Percentiles rank a stretch among this genome's conserved stretches.
Conservation (phyloP, 2,797 vertebrate genomes). For the Etheostoma nigrum region DNA sequence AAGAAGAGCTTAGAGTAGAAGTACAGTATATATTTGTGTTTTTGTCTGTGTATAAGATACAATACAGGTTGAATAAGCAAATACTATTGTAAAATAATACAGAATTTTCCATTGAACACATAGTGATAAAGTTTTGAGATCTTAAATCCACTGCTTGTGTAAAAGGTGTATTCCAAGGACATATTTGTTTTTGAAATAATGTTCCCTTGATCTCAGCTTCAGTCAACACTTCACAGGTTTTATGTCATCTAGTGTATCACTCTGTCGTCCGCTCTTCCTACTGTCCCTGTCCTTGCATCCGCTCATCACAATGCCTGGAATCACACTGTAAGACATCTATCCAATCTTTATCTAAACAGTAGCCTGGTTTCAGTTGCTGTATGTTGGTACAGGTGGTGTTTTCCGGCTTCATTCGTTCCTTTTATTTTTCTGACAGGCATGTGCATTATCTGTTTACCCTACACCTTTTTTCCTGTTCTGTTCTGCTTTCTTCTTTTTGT, state of each 20-base stretch:
- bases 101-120: background rate
- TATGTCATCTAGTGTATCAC: background rate
- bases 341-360: background rate
- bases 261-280: constrained; percentile 1
- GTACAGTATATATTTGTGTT: background rate
- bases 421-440: background rate
- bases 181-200: constrained; percentile 4
- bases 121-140: background rate
- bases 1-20: background rate
- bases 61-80: constrained; percentile 8
- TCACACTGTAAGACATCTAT: background rate
- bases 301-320: background rate
- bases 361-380: background rate
- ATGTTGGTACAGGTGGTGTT: background rate
- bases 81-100: background rate
- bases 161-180: background rate
- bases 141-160: background rate
- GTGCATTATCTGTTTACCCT: background rate
- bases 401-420: background rate
- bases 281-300: background rate
- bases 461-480: constrained; percentile 30
- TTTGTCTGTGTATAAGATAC: background rate
- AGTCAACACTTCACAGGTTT: background rate
- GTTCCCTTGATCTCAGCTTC: background rate
- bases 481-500: constrained; percentile 8